Percentiles rank a stretch among this genome's conserved stretches.
These are phyloP conservation scores for Myotis findleyi DNA, from an alignment of 2,797 vertebrate species.

Conservation along the genomic window DNA sequence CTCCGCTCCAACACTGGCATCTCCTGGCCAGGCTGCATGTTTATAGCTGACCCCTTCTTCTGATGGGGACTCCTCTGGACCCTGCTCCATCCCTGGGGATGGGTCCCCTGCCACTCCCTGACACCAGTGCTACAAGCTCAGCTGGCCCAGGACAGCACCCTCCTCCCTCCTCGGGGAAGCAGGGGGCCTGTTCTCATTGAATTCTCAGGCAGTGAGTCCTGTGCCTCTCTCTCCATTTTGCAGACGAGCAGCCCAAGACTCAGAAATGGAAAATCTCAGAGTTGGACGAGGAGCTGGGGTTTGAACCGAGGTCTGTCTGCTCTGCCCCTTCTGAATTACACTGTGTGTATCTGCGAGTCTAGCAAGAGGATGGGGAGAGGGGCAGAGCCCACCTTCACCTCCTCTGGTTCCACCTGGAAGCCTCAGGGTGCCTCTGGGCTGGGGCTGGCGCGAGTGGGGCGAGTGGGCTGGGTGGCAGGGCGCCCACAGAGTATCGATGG, in stretches of 20 bases:
- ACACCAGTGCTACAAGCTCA: background rate
- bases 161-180: background rate
- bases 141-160: fast-evolving
- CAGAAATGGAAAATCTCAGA: fast-evolving
- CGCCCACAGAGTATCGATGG: constrained; percentile 27
- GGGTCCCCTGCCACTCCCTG: background rate
- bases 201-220: no score
- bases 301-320: background rate
- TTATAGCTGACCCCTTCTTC: background rate
- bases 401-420: background rate
- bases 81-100: no score
- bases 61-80: background rate
- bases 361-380: background rate
- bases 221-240: no score
- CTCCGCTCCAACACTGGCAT: fast-evolving
- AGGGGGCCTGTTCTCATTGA: background rate
- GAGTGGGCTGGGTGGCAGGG: constrained; percentile 11
- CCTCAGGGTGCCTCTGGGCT: background rate
- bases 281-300: background rate
- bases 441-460: fast-evolving
- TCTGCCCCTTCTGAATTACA: background rate
- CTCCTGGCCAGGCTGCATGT: background rate
- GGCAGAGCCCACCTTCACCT: background rate
- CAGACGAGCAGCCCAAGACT: background rate
- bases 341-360: background rate